These are phyloP conservation scores for Cuniculus paca DNA, from an alignment of 2,797 vertebrate genomes.

Conservation along the genomic window DNA sequence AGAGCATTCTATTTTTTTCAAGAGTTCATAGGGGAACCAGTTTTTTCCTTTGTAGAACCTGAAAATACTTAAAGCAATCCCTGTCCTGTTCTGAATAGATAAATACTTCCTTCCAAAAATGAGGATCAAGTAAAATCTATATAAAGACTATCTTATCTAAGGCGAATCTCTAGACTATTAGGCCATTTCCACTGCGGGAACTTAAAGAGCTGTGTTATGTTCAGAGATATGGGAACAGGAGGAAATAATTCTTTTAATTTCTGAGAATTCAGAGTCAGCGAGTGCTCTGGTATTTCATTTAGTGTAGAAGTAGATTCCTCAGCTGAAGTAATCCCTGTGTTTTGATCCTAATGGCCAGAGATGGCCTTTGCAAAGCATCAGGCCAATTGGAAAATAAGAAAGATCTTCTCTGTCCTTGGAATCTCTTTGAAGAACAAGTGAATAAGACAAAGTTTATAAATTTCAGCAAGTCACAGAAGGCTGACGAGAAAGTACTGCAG, in stretches of 20 bases:
- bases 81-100: neutral
- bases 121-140: neutral
- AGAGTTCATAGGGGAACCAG: slow-evolving; percentile 30
- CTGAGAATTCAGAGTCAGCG: neutral
- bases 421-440: slow-evolving; percentile 14
- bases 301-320: neutral
- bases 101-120: neutral
- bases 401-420: slow-evolving; percentile 9
- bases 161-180: neutral
- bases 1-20: neutral
- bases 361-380: slow-evolving; percentile 4
- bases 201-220: neutral
- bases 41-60: neutral
- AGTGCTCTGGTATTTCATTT: neutral
- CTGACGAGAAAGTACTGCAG: neutral
- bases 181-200: slow-evolving; percentile 27
- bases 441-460: neutral
- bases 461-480: slow-evolving; percentile 13
- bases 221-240: neutral
- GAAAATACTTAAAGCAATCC: neutral
- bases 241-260: slow-evolving; percentile 44
- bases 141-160: slow-evolving; percentile 24
- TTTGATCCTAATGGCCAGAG: neutral
- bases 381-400: neutral
- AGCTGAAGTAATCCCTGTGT: neutral